Evolutionary conservation across 2,113 vertebrate species (phyloP), one percentile per base, ranked within the genome.

Genomic region (Prinia subflava): DNA sequence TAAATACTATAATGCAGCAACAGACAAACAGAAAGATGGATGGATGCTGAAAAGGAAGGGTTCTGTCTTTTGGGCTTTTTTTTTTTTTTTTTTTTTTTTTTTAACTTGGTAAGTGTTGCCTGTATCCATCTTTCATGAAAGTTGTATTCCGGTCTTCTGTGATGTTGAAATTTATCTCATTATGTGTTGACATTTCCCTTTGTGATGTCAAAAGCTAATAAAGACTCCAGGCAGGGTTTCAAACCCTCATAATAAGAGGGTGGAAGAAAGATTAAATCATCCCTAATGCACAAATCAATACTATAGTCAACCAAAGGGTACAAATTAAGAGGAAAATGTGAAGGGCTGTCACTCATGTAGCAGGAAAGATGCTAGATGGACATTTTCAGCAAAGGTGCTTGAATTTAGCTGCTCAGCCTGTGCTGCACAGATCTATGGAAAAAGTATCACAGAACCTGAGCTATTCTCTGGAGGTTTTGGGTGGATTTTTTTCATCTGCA

Each of bases 1-100:
- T 96, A 98, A 98, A 96, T 90, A 93, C 90, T 89, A 80, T 86
- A 87, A 95, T 56, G 85, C 94, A 63, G 46, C 91, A 91, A 77
- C 33, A 94, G 89, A 87, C 60, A 97, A 95, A 94, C 39, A 88
- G 81, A 83, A 95, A 92, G 91, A 96, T 83, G 92, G 87, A 92
- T 62, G 92, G 59, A 92, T 65, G 46, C 69, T 92, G 15, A 74
- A 95, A 96, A 92, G 46, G 56, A 89, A 94, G 25, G 18, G 20
- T 56, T 81, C 69, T 84, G 15, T 75, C 60, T 83, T 56, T 21
- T 42, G 30, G 77, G 67, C 63, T 11, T 59, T 11, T 60, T 41
- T 47, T 46, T 46, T 20, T n/a, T 19, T 37, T 39, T 19, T 37
- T 46, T 18, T 46, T 8, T 47, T 62, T 71, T 42, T 67, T 92